Base-by-base conservation (phyloP, 1,140 invertebrate genomes). In the Meloidogyne floridensis region DNA sequence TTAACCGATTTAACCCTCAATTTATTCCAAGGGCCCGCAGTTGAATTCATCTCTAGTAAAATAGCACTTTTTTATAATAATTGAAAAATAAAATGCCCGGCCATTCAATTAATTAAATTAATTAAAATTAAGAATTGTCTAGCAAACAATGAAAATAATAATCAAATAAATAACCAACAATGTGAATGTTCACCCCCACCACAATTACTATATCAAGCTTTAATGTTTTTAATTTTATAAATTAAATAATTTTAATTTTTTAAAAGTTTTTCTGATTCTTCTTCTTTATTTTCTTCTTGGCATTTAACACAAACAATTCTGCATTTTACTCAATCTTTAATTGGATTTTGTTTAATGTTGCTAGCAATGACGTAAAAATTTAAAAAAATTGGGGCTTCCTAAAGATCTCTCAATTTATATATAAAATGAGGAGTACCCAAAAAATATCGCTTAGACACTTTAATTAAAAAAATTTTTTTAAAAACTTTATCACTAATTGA, bases 321-420 rank as follows among this genome's bases (percentile, higher is more conserved):
- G 6, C 95, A 98, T 90, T 92, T 96, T 80, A 82, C 97, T 0
- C 96, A 97, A 91, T 93, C 96, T 76, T 93, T 94, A 4, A 90
- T 96, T 42, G 95, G 94, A 13, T 97, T 97, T 90, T 93, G 95
- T 85, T 93, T 98, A n/a, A 98, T 98, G 96, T 91, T 98, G 90
- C 94, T 97, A 79, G 97, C 97, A 91, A 98, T 98, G 96, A 97
- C 95, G 77, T 79, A 53, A 72, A 72, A 11, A 10, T 65, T 20
- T 10, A 75, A 11, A 75, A 75, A 71, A n/a, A n/a, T 32, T 32
- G 32, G 32, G 32, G 32, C 32, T 32, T 32, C 32, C 32, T 32
- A 32, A 32, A 32, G 32, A 32, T 32, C 32, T 32, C 32, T 32
- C 32, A 32, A 32, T 32, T 32, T 32, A 32, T 32, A 32, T 32